Evolutionary conservation across 2,888 invertebrate species (phyloP).

Genomic region (Hoplodrina ambigua): DNA sequence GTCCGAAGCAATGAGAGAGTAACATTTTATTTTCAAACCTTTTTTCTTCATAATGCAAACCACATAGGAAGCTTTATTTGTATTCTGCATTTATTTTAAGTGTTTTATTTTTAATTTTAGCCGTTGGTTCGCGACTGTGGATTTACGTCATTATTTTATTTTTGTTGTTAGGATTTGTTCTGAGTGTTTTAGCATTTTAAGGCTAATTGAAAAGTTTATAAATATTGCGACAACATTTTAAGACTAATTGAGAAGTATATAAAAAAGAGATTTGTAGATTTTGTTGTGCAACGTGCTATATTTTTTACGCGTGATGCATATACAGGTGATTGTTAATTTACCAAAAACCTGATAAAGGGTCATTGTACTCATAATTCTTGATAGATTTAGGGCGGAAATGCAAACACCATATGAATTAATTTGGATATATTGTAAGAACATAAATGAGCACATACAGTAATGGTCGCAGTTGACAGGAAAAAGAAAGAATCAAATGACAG

Average conservation of each 20-base stretch:
- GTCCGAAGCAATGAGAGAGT: constrained; percentile 35
- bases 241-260: constrained; percentile 4
- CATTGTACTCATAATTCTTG: too few species aligned
- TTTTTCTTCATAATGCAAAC: constrained; percentile 45
- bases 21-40: constrained; percentile 38
- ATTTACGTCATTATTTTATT: constrained; percentile 23
- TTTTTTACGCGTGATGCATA: too few species aligned
- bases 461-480: too few species aligned
- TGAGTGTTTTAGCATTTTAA: constrained; percentile 19
- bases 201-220: background rate
- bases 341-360: too few species aligned
- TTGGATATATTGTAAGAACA: too few species aligned
- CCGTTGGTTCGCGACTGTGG: constrained; percentile 13
- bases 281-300: background rate
- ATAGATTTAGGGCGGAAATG: too few species aligned
- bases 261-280: background rate
- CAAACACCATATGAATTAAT: too few species aligned
- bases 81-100: constrained; percentile 40
- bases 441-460: too few species aligned
- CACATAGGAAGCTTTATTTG: constrained; percentile 36
- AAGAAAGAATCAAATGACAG: too few species aligned
- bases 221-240: too few species aligned
- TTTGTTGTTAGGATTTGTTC: constrained; percentile 17
- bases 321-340: too few species aligned
- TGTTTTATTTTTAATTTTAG: constrained; percentile 39